A percentile compares a stretch with the other conserved stretches of the same genome.
phyloP scores from a whole-genome alignment of 2,797 vertebrate genomes.

The Intellagama lesueurii region DNA sequence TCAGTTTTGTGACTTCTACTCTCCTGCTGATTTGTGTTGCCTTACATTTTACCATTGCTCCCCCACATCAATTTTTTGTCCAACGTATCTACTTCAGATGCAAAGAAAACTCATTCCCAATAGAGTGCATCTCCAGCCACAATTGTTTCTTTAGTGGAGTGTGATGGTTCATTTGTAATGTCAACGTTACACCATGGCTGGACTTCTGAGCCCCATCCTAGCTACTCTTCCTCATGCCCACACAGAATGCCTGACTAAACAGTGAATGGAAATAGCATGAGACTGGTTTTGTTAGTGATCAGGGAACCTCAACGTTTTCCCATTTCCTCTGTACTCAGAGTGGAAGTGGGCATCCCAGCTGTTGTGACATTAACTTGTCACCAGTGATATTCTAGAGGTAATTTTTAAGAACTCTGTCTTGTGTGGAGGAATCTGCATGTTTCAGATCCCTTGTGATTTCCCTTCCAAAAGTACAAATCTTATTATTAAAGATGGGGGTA shows the following conservation, averaged over 20 bases:
- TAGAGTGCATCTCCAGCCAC: not conserved
- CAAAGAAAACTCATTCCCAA: conserved; percentile 13
- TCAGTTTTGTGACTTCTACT: conserved; percentile 22
- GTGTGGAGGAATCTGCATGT: no score
- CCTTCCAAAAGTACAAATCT: not conserved
- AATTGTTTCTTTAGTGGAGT: not conserved
- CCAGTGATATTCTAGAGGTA: not conserved
- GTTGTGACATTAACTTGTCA: not conserved
- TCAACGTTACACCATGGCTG: not conserved
- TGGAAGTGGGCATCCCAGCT: not conserved
- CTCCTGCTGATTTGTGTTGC: conserved; percentile 3
- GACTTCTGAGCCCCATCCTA: not conserved
- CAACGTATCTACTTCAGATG: not conserved
- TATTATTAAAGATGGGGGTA: not conserved
- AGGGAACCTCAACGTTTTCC: no score
- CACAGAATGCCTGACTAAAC: not conserved
- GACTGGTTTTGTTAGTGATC: not conserved
- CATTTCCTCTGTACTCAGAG: not conserved
- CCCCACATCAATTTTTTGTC: not conserved
- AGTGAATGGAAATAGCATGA: not conserved
- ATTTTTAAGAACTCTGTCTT: not conserved
- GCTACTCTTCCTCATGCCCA: not conserved
- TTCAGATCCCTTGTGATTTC: not conserved
- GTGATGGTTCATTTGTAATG: not conserved
- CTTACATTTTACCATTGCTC: conserved; percentile 11